Percentiles rank a stretch among this genome's conserved stretches.
phyloP scores from a whole-genome alignment of 2,797 vertebrate genomes.

The Hypotaenidia philippensis region DNA sequence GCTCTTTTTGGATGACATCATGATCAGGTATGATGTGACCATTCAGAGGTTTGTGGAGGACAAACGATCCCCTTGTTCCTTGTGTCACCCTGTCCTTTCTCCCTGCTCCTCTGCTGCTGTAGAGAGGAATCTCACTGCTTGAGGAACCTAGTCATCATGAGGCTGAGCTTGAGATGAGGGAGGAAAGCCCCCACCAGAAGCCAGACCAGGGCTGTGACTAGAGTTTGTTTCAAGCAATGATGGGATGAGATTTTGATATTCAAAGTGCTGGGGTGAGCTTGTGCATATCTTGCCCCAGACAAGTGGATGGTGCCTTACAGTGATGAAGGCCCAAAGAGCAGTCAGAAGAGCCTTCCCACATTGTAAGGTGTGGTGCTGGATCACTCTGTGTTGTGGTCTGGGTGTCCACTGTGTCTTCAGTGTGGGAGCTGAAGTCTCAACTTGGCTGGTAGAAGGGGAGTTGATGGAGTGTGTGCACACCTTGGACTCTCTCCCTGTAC shows the following conservation, averaged over 20 bases:
- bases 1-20: neutral
- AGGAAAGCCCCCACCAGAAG: neutral
- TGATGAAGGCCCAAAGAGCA: neutral
- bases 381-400: fast-evolving
- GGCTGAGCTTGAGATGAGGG: neutral
- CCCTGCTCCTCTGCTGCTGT: neutral
- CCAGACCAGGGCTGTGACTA: neutral
- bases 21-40: neutral
- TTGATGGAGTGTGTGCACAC: neutral
- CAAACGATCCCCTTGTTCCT: neutral
- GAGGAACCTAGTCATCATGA: neutral
- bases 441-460: neutral
- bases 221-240: neutral
- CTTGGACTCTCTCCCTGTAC: neutral
- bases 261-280: neutral
- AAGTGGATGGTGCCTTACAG: neutral
- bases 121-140: neutral
- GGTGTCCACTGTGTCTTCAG: neutral
- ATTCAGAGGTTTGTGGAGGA: neutral
- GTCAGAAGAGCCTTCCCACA: neutral
- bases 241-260: neutral
- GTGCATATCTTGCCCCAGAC: fast-evolving
- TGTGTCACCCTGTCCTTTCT: neutral
- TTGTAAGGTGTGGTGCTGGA: neutral
- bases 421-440: neutral